Base-by-base conservation (phyloP, 2,888 invertebrate genomes). In the Acleris literana region DNA sequence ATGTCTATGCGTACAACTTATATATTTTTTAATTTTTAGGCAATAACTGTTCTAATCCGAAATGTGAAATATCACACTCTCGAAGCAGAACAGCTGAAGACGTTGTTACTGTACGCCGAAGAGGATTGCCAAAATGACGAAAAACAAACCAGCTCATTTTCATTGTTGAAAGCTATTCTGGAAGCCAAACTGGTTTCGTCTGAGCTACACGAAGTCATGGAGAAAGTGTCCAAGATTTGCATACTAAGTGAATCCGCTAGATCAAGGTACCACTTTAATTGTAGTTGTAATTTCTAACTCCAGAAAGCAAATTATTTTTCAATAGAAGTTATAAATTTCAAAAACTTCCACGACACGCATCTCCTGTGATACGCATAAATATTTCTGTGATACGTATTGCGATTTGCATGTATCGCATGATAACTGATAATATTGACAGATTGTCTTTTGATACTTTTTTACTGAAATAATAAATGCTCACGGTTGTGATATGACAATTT, bases 61-160 rank as follows among this genome's bases (percentile, higher is more conserved):
- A 96, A 97, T 75, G 96, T 97, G 0, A 94, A 95, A 70, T 95
- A 95, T 73, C 95, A 96, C 81, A 93, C 91, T 17, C 87, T 98
- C 18, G 94, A 93, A 61, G 90, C 88, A 0, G 96, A 97, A 3
- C 97, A 99, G 82, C 86, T 98, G 11, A 96, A 97, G 83, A 95
- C 96, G 5, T 87, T 99, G 1, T 88, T 99, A 13, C 90, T 97
- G 1, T 99, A 98, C 76, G 96, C 97, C 0, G 98, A 99, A 81
- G 96, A 97, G 83, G 98, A 99, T 81, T 93, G 99, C 39, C 94
- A 97, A 79, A 97, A 97, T 76, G 94, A 95, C 54, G 96, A 96
- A 46, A 94, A 96, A 73, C 98, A 98, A 80, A 95, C 97, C 0
- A 97, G 97, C 46, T 98, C 98, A 0, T 99, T 99, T 81, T 94